Base-by-base conservation (phyloP, 1,140 invertebrate species). In the Ganaspis sp. region DNA sequence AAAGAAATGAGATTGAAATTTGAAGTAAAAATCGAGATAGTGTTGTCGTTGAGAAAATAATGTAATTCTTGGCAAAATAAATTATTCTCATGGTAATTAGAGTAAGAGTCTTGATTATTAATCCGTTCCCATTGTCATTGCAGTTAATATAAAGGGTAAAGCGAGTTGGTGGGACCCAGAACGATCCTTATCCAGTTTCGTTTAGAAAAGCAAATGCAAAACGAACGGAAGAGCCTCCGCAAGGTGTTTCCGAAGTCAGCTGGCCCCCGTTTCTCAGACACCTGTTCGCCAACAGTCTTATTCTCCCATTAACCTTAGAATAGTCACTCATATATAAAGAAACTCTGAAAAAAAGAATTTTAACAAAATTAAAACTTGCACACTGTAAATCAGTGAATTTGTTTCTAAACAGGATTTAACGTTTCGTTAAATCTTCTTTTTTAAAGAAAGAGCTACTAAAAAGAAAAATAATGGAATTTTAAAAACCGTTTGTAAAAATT, bases 221-320 rank as follows among this genome's bases (percentile, higher is more conserved):
- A 72, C 58, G 70, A 81, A 84, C 82, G 80, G 45, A 42, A 58
- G 69, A 64, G 73, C 72, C 42, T 49, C n/a, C 42, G 80, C 86
- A 89, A 88, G 86, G 83, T 87, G 87, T 81, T 78, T 76, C 38
- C n/a, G 26, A 77, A 78, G 87, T 87, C 87, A 87, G 86, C 84
- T 88, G 87, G 85, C 80, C 75, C 74, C 75, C 85, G 77, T 74
- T 74, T 74, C 75, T 45, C 19, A 12, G 74, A 79, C 87, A 88
- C 87, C 87, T 89, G 87, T 88, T 84, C 80, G 45, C 45, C 40
- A 64, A 64, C 58, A 12, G 23, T 42, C 26, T 64, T 64, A 26
- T 9, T 26, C 17, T 69, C 71, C 15, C 73, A 70, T 77, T 74
- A 19, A 73, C 72, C 58, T 38, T 78, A 70, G 38, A 26, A 58